Evolutionary conservation across 2,113 vertebrate species (phyloP), one percentile per base, ranked within the genome.

Genomic region (Mustela nigripes): DNA sequence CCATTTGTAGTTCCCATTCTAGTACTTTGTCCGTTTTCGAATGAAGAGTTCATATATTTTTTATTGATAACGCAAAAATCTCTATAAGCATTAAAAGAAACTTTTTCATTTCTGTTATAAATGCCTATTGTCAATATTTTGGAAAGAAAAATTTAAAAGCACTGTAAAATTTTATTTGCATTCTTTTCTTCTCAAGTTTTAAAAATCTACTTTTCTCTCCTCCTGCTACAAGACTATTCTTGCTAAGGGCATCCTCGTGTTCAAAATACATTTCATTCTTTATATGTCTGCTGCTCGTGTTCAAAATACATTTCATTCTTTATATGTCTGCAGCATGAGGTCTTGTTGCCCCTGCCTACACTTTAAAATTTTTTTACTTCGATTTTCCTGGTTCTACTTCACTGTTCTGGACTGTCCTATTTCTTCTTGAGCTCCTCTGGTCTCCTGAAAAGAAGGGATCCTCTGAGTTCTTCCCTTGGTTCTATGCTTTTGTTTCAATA

Each of bases 51-150:
- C 42, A 26, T 53, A 7, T 7, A 7, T 74, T 85, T 82, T 2
- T 88, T 65, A 56, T 11, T 81, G 15, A n/a, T 45, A 88, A 5
- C 1, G 2, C 31, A 65, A 92, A 88, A 88, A 65, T 28, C 3
- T 83, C 53, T 76, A 53, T 36, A 92, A 56, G 80, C 87, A 56
- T 36, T 74, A 65, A 92, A 73, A 53, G 2, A 50, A 94, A 31
- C 7, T n/a, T 86, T 63, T 22, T 1, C 22, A 79, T 88, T 88
- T 74, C 65, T 88, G 19, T 18, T 73, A 14, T 7, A 95, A 45
- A 78, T 67, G 45, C 22, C 36, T 90, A 48, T 45, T 28, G 19
- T 53, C 56, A 56, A 19, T 79, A 65, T 65, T 74, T 73, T 73
- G 87, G 26, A 67, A 74, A 85, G 56, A 45, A 33, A 2, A 45